Percentiles rank a stretch among this genome's conserved stretches.
phyloP scores from a whole-genome alignment of 2,113 vertebrate species.

The Strix aluco region DNA sequence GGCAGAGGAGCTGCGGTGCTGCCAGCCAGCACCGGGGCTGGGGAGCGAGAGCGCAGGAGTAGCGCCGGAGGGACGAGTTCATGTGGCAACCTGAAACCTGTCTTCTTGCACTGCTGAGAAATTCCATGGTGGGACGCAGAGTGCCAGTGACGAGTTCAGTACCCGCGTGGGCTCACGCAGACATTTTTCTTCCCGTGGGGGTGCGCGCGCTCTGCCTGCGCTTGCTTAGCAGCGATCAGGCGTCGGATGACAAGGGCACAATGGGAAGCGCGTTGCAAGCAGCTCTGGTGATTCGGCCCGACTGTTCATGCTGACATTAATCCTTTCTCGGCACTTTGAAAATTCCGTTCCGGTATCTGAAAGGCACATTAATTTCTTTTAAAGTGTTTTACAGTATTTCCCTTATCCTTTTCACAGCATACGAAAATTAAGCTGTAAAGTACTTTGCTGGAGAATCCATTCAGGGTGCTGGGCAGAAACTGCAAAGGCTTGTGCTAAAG shows the following conservation, averaged over 20 bases:
- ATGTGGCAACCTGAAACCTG: not conserved
- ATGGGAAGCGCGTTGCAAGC: not conserved
- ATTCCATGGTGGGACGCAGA: accelerated
- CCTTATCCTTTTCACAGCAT: not conserved
- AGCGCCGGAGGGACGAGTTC: accelerated
- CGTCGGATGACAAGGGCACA: slow-evolving; percentile 18
- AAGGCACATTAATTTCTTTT: slow-evolving; percentile 56
- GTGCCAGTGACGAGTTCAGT: accelerated
- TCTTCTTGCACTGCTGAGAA: not conserved
- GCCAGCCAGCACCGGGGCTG: not conserved
- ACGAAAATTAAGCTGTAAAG: slow-evolving; percentile 8
- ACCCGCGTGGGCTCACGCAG: accelerated
- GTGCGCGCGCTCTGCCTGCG: accelerated
- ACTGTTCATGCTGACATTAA: slow-evolving; percentile 8
- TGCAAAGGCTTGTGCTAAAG: not conserved
- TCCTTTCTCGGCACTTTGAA: not conserved
- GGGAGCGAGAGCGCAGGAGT: not conserved
- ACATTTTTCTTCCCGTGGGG: not conserved
- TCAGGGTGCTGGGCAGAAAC: not conserved
- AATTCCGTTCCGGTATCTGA: not conserved
- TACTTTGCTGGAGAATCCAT: not conserved
- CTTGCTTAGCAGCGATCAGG: not conserved
- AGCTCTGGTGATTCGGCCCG: not conserved
- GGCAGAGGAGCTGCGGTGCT: not conserved
- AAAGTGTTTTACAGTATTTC: not conserved